Conservation (phyloP, 2,888 invertebrate genomes). For the Cephus rjabovi region DNA sequence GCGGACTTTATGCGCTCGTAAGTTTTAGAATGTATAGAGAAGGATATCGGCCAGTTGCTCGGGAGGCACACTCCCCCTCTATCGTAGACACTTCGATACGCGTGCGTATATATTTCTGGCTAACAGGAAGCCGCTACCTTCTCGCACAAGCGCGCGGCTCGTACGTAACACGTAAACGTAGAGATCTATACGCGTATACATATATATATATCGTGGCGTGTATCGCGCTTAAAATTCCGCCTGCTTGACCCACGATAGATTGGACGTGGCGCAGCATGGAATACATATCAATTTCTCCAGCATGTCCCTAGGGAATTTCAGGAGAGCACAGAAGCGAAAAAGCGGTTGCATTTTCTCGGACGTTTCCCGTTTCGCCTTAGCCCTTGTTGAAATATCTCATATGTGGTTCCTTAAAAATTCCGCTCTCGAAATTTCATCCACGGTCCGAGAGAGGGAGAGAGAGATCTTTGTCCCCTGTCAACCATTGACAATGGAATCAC, state of each 20-base stretch:
- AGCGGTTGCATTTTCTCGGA: constrained; percentile 34
- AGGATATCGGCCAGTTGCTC: constrained; percentile 9
- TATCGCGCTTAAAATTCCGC: constrained; percentile 65
- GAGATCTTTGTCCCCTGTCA: background rate
- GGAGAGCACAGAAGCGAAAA: constrained; percentile 23
- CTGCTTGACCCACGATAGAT: constrained; percentile 66
- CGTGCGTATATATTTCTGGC: background rate
- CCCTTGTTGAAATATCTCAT: background rate
- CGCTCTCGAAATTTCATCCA: background rate
- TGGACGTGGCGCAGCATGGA: constrained; percentile 59
- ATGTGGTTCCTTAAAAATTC: background rate
- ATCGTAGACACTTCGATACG: background rate
- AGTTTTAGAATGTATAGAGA: constrained; percentile 51
- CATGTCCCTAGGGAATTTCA: constrained; percentile 49
- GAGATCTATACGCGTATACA: background rate
- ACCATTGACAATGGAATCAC: background rate
- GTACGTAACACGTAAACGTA: constrained; percentile 5
- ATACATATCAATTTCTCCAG: constrained; percentile 65
- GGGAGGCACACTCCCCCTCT: background rate
- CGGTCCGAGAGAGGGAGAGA: background rate
- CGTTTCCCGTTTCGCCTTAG: background rate
- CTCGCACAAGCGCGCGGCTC: background rate
- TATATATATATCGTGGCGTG: constrained; percentile 11
- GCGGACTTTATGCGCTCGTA: constrained; percentile 62
- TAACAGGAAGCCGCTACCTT: background rate